phyloP scores from a whole-genome alignment of 2,113 vertebrate genomes.

The Pseudorectes ferrugineus region DNA sequence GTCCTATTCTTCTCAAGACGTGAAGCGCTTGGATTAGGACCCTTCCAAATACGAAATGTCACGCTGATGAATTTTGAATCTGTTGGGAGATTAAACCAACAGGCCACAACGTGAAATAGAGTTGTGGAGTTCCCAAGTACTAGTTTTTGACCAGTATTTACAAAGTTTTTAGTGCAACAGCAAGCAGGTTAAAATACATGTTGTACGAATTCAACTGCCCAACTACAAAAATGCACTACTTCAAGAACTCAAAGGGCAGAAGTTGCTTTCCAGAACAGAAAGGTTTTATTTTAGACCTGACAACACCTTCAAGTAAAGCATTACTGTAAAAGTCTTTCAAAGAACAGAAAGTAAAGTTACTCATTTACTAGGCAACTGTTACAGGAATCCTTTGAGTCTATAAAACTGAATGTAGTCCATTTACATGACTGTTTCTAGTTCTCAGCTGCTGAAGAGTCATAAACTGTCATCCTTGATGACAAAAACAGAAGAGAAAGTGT shows the following conservation, averaged over 20 bases:
- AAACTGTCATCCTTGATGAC: neutral
- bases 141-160: neutral
- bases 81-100: neutral
- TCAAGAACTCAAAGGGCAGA: neutral
- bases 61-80: neutral
- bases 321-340: neutral
- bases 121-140: neutral
- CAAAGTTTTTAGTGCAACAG: neutral
- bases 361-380: neutral
- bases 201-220: neutral
- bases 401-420: neutral
- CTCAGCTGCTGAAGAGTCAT: neutral
- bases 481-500: neutral
- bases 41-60: accelerated
- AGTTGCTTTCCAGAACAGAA: neutral
- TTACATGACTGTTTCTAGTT: neutral
- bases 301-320: neutral
- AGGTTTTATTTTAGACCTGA: neutral
- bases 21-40: neutral
- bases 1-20: neutral
- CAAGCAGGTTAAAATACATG: neutral
- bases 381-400: neutral
- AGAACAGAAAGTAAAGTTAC: neutral
- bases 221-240: neutral
- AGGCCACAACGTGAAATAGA: neutral